These are phyloP conservation scores for Clistopyga incitator DNA, from an alignment of 2,888 invertebrate genomes.

Conservation along the genomic window DNA sequence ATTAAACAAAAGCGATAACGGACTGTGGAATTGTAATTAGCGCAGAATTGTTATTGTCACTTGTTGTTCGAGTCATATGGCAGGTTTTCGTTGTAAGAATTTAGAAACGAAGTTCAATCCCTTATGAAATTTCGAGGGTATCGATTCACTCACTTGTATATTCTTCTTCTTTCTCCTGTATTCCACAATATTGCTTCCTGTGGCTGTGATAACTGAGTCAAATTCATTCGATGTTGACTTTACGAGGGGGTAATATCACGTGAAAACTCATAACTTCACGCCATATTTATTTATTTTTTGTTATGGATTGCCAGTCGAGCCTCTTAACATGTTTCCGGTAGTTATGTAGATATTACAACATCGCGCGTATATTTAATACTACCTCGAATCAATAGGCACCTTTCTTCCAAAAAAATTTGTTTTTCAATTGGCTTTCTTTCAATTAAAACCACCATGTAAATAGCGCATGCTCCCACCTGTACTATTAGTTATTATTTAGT, in stretches of 20 bases:
- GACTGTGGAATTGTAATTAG: slow-evolving; percentile 45
- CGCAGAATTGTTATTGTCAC: slow-evolving; percentile 32
- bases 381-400: slow-evolving; percentile 58
- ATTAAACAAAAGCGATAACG: slow-evolving; percentile 13
- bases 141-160: slow-evolving; percentile 32
- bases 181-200: slow-evolving; percentile 82
- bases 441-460: slow-evolving; percentile 57
- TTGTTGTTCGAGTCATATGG: slow-evolving; percentile 29
- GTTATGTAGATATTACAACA: slow-evolving; percentile 51
- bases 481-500: slow-evolving; percentile 62
- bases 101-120: slow-evolving; percentile 59
- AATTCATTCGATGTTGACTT: slow-evolving; percentile 82
- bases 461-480: slow-evolving; percentile 61
- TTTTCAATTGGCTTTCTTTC: slow-evolving; percentile 50
- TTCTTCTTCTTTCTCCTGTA: slow-evolving; percentile 52
- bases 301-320: slow-evolving; percentile 58
- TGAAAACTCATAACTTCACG: slow-evolving; percentile 81
- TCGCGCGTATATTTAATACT: slow-evolving; percentile 56
- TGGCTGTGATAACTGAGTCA: slow-evolving; percentile 83
- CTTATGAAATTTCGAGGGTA: slow-evolving; percentile 8
- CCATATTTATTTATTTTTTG: slow-evolving; percentile 75
- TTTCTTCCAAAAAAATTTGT: slow-evolving; percentile 44
- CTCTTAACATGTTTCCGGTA: slow-evolving; percentile 41
- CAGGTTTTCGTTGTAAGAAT: slow-evolving; percentile 33
- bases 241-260: slow-evolving; percentile 83